Evolutionary conservation across 2,113 vertebrate genomes (phyloP).

Genomic region (Dinomys branickii): DNA sequence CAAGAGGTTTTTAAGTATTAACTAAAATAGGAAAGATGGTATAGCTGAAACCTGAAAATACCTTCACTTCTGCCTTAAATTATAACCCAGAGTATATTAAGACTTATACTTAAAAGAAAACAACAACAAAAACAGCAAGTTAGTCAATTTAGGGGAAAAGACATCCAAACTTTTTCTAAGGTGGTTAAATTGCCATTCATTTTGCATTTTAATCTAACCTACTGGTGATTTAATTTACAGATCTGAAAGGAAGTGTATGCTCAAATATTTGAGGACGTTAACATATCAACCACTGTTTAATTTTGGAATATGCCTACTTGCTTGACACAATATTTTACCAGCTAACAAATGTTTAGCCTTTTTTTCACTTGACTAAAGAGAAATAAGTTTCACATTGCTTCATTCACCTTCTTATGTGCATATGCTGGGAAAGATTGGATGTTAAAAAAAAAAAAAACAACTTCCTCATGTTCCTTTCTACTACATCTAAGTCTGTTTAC

Average conservation of each 20-base stretch:
- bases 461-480: slow-evolving; percentile 78
- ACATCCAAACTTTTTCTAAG: slow-evolving; percentile 52
- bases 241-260: slow-evolving; percentile 75
- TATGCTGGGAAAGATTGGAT: slow-evolving; percentile 80
- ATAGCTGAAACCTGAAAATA: neutral
- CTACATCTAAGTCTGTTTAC: slow-evolving; percentile 78
- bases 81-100: neutral
- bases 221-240: slow-evolving; percentile 81
- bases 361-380: slow-evolving; percentile 77
- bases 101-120: neutral
- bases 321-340: slow-evolving; percentile 83
- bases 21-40: neutral
- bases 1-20: slow-evolving; percentile 41
- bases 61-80: neutral
- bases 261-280: slow-evolving; percentile 80
- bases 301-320: slow-evolving; percentile 81
- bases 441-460: slow-evolving; percentile 73
- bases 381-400: slow-evolving; percentile 78
- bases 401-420: slow-evolving; percentile 81
- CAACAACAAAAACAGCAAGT: slow-evolving; percentile 1
- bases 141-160: neutral
- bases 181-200: slow-evolving; percentile 66
- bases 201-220: slow-evolving; percentile 78
- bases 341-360: slow-evolving; percentile 82
- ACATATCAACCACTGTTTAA: slow-evolving; percentile 78